Conservation (phyloP, 2,797 vertebrate species). For the Bucorvus abyssinicus region DNA sequence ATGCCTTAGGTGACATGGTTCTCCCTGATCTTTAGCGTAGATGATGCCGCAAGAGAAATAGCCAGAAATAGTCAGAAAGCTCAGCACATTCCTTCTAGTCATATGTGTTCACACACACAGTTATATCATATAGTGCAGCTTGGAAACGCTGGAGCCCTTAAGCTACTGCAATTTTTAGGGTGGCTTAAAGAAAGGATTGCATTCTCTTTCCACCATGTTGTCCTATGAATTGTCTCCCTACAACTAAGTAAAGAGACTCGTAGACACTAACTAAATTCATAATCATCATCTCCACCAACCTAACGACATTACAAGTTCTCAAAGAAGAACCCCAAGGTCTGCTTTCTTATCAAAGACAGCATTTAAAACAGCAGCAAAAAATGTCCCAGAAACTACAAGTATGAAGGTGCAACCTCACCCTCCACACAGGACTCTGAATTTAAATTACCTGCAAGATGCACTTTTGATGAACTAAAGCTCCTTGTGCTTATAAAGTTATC, state of each 20-base stretch:
- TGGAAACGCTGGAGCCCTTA: background rate
- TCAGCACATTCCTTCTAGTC: background rate
- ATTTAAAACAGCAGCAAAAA: background rate
- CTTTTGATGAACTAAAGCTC: background rate
- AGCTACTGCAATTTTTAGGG: background rate
- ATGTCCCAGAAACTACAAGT: background rate
- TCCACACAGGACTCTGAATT: background rate
- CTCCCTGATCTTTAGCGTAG: background rate
- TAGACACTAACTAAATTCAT: background rate
- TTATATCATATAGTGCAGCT: background rate
- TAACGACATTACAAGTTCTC: background rate
- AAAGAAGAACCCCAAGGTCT: background rate
- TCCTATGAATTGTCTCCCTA: background rate
- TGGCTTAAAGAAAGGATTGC: background rate
- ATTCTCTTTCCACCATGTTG: background rate
- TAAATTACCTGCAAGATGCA: background rate
- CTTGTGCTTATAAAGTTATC: background rate
- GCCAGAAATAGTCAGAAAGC: background rate
- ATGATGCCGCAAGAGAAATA: background rate
- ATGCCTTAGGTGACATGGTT: background rate
- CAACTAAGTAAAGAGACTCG: background rate
- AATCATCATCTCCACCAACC: background rate
- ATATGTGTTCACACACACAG: background rate
- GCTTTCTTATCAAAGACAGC: background rate
- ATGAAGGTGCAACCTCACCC: background rate